Evolutionary conservation across 2,797 vertebrate species (phyloP), one percentile per base, ranked within the genome.

Genomic region (Allobates femoralis): DNA sequence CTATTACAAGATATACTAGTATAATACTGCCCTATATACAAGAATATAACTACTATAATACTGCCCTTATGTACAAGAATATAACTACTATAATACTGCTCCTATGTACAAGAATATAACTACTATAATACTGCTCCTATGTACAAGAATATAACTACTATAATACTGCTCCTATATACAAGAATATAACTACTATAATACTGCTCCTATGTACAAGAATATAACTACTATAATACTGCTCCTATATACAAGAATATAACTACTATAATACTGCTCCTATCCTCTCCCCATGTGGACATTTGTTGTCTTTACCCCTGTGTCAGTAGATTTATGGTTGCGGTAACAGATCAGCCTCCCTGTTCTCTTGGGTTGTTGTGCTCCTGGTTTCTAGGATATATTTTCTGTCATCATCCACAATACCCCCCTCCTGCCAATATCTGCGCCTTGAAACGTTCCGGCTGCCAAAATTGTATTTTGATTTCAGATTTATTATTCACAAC

Each of bases 31-130:
- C 66, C 32, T 69, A 69, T 21, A n/a, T n/a, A n/a, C n/a, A n/a
- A 37, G 66, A 69, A 69, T 69, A 69, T 69, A 37, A 37, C 66
- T 69, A 69, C 66, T 69, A 37, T 69, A 69, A 69, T 69, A 69
- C 66, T 69, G 6, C 66, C 30, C 66, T 32, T 69, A 69, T 37
- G 18, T 69, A 69, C 66, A 69, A 69, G 66, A 37, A 69, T 69
- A 69, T 69, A 69, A 37, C 66, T 69, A 69, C 66, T 69, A 69
- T 69, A 69, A 69, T 69, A 69, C 66, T 34, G 32, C 66, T 23
- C 66, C 66, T 69, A 69, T 69, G 10, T 69, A 69, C 66, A 69
- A 69, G 66, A 71, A 69, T 69, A 69, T 69, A 71, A 71, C 67
- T 71, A 71, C 32, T 71, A 71, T 71, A 71, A 71, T 71, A 71